These are phyloP conservation scores for Lacerta bilineata DNA, from an alignment of 2,797 vertebrate genomes.

Conservation along the genomic window DNA sequence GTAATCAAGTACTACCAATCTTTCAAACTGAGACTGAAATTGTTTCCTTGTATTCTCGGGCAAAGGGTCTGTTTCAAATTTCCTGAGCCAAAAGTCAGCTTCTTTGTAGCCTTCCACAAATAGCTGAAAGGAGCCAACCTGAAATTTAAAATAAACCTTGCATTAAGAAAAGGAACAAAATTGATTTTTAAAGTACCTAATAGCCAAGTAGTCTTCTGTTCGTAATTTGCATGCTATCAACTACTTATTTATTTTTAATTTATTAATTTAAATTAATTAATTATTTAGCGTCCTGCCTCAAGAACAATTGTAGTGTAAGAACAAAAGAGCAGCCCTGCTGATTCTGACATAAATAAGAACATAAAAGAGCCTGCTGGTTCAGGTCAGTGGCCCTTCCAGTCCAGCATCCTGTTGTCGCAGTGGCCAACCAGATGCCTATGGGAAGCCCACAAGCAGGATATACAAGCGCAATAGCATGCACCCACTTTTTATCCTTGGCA, in stretches of 20 bases:
- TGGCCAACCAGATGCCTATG: no score
- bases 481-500: not conserved
- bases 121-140: constrained; percentile 98
- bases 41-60: constrained; percentile 97
- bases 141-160: constrained; percentile 65
- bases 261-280: not conserved
- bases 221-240: not conserved
- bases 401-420: not conserved
- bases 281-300: not conserved
- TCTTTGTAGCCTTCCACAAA: constrained; percentile 97
- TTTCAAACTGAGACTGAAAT: constrained; percentile 97
- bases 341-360: not conserved
- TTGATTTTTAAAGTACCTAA: not conserved
- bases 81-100: constrained; percentile 96
- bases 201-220: not conserved
- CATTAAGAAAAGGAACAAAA: constrained; percentile 55
- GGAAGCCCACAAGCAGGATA: not conserved
- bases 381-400: not conserved
- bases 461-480: not conserved
- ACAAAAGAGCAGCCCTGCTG: not conserved
- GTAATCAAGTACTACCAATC: constrained; percentile 94
- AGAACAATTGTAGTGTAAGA: not conserved
- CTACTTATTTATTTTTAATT: not conserved
- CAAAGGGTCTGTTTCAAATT: constrained; percentile 95
- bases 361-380: not conserved